A percentile compares a stretch with the other conserved stretches of the same genome.
These are phyloP conservation scores for Nannoperca australis DNA, from an alignment of 2,797 vertebrate species.

Conservation along the genomic window DNA sequence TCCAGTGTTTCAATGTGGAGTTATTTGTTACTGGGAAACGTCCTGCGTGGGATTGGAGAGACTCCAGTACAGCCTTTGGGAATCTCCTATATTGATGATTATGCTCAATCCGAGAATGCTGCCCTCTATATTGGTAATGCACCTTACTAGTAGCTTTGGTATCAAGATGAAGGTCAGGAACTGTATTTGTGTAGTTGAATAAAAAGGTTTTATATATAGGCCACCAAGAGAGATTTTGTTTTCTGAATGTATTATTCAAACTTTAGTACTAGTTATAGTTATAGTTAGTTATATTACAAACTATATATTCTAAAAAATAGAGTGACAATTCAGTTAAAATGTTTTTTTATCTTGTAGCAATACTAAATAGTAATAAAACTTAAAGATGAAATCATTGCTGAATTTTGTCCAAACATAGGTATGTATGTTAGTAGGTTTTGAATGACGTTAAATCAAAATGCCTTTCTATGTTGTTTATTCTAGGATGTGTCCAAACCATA, in stretches of 20 bases:
- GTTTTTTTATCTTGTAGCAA: background rate
- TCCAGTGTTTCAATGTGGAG: constrained; percentile 82
- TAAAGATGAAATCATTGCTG: background rate
- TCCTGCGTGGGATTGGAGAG: constrained; percentile 84
- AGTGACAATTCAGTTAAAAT: background rate
- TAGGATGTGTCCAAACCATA: constrained; percentile 95
- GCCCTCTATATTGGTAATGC: constrained; percentile 83
- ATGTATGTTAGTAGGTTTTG: background rate
- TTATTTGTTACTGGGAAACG: constrained; percentile 81
- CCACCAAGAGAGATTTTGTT: background rate
- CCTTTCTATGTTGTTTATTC: constrained; percentile 45
- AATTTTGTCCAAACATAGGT: background rate
- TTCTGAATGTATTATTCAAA: background rate
- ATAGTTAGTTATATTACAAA: background rate
- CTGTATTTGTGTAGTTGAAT: background rate
- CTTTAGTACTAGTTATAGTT: too few relatives aligned
- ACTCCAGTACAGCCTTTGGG: constrained; percentile 82
- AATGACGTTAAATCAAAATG: background rate
- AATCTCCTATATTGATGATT: constrained; percentile 85
- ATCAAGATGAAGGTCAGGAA: background rate
- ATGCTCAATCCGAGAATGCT: constrained; percentile 78
- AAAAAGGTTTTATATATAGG: background rate
- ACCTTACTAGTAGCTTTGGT: background rate
- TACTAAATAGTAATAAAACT: background rate
- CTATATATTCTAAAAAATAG: background rate